Conservation (phyloP, 1,140 invertebrate genomes). For the Conopomorpha cramerella region DNA sequence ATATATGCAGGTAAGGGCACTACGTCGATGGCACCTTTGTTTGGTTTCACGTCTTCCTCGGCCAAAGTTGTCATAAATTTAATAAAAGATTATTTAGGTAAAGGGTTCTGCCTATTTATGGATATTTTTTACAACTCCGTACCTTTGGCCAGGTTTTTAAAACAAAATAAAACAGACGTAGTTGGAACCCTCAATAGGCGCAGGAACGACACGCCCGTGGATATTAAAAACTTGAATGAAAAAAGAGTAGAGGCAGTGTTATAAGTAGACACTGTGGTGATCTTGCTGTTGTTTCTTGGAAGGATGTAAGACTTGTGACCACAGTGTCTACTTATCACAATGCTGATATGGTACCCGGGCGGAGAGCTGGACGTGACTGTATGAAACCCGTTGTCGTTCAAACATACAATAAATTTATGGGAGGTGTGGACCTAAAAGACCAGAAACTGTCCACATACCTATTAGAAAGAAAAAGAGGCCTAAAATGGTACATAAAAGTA, state of each 20-base stretch:
- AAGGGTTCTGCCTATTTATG: conserved; percentile 8
- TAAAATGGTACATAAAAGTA: no score
- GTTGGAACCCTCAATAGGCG: conserved; percentile 9
- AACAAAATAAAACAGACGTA: conserved; percentile 8
- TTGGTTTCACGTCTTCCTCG: conserved; percentile 7
- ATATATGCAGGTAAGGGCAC: conserved; percentile 2
- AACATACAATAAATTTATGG: conserved; percentile 20
- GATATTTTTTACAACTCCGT: conserved; percentile 11
- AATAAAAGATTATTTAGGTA: conserved; percentile 9
- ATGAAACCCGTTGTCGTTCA: conserved; percentile 10
- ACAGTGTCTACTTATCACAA: conserved; percentile 9
- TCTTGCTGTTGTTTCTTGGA: conserved; percentile 10
- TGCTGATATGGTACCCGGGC: conserved; percentile 4
- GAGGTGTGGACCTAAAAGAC: no score
- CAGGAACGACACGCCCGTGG: conserved; percentile 4
- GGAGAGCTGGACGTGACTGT: not conserved
- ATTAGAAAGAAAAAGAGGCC: conserved; percentile 12
- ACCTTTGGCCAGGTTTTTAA: conserved; percentile 6
- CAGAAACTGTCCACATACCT: no score
- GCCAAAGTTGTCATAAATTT: conserved; percentile 10
- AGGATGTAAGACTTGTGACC: conserved; percentile 14
- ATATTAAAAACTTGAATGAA: conserved; percentile 6
- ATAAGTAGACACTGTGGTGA: conserved; percentile 10
- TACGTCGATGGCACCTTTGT: conserved; percentile 2
- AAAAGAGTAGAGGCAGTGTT: conserved; percentile 3